phyloP scores from a whole-genome alignment of 2,113 vertebrate species.

The Hypomesus transpacificus region DNA sequence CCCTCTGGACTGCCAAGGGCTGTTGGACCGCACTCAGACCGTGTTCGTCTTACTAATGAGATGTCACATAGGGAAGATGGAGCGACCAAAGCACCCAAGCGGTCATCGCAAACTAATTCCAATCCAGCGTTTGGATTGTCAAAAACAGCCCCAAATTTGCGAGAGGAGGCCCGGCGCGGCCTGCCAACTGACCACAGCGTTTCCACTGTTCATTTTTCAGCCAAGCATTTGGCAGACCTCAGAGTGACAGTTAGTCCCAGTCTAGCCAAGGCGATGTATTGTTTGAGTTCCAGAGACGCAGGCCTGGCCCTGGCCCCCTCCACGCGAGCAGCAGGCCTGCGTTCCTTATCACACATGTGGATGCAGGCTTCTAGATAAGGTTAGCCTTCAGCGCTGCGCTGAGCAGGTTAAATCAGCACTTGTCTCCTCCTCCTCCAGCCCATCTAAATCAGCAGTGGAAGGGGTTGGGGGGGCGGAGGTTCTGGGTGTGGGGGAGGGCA shows the following conservation, averaged over 20 bases:
- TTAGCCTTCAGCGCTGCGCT: conserved; percentile 57
- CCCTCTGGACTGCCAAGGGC: conserved; percentile 62
- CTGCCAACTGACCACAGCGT: conserved; percentile 65
- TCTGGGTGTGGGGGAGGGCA: conserved; percentile 16
- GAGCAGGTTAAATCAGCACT: conserved; percentile 62
- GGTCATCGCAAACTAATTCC: conserved; percentile 63
- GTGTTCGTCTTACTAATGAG: conserved; percentile 74
- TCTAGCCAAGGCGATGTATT: conserved; percentile 32
- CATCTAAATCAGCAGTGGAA: conserved; percentile 60
- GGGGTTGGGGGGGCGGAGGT: too few species aligned
- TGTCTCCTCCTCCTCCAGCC: conserved; percentile 65
- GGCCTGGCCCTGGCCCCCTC: neutral
- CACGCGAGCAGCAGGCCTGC: conserved; percentile 16
- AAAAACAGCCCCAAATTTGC: conserved; percentile 57
- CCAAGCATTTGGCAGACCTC: conserved; percentile 43
- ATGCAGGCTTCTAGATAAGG: conserved; percentile 35
- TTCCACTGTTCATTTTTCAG: conserved; percentile 66
- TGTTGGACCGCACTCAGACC: conserved; percentile 65
- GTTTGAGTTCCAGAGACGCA: conserved; percentile 35
- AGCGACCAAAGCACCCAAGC: conserved; percentile 56
- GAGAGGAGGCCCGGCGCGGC: conserved; percentile 36
- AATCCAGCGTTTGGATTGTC: conserved; percentile 46
- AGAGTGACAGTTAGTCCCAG: conserved; percentile 31
- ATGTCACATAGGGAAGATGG: conserved; percentile 67
- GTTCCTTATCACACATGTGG: conserved; percentile 34